Evolutionary conservation across 2,797 vertebrate genomes (phyloP).

Genomic region (Darevskia mixta): DNA sequence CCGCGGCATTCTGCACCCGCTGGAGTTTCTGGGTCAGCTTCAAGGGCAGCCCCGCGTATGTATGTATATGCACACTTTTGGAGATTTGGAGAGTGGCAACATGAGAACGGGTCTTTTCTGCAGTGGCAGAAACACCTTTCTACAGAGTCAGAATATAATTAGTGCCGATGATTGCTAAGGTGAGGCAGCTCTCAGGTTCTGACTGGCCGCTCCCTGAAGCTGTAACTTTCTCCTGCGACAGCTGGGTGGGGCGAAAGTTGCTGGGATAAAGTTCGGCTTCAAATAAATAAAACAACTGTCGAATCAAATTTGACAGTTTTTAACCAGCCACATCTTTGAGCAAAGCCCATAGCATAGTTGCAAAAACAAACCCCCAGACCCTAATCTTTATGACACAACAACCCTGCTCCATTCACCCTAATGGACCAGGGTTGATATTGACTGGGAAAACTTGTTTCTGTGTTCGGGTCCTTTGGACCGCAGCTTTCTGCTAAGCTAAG

Average conservation of each 20-base stretch:
- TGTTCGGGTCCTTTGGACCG: neutral
- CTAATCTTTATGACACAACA: neutral
- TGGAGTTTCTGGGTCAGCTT: no score
- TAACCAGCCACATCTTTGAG: neutral
- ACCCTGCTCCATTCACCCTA: neutral
- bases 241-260: neutral
- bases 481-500: neutral
- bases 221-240: fast-evolving
- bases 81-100: no score
- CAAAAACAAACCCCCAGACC: neutral
- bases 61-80: no score
- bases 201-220: slow-evolving; percentile 30
- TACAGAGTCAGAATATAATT: slow-evolving; percentile 18
- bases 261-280: neutral
- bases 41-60: no score
- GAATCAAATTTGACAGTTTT: no score
- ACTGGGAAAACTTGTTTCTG: no score
- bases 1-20: no score
- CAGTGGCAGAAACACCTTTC: neutral
- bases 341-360: neutral
- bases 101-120: no score
- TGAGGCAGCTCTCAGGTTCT: neutral
- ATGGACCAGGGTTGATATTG: no score
- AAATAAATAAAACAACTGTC: no score
- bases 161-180: slow-evolving; percentile 38